Evolutionary conservation across 2,113 vertebrate species (phyloP), one percentile per base, ranked within the genome.

Genomic region (Ancistrus triradiatus): DNA sequence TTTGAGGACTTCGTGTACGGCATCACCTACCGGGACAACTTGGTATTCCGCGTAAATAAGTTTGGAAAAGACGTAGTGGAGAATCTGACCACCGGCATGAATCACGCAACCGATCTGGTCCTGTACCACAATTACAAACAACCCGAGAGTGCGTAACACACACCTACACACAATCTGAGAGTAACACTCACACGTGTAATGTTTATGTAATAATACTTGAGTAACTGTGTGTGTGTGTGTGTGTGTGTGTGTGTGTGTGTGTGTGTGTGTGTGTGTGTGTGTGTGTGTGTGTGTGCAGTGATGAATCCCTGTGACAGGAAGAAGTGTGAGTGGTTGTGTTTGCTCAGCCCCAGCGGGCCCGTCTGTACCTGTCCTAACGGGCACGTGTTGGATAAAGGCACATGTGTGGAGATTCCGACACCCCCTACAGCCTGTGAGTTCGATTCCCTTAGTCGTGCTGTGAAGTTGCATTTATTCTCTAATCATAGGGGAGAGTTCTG

Each of bases 1-100:
- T 98, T 98, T 21, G 96, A 98, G 75, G 95, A 98, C 72, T 95
- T 94, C 81, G 91, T 98, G 80, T 98, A 98, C 0, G 96, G 96
- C 0, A 92, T 98, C 84, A 97, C 96, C 65, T 97, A 97, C 83
- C 87, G 91, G 65, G 93, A 98, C 82, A 98, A 97, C 57, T 86
- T 91, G 14, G 93, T 98, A 74, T 98, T 98, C 88, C 86, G 93
- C 59, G 93, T 98, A 25, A 93, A 98, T 75, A 98, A 98, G 76
- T 98, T 96, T 0, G 96, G 96, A 31, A 91, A 87, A 56, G 92
- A 92, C 1, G 77, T 83, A 0, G 80, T 95, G 50, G 87, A 91
- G 85, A 94, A 91, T 79, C 83, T 98, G 55, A 97, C 94, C 0
- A 93, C 92, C 0, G 92, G 91, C 66, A 90, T 98, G 78, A 98